Evolutionary conservation across 2,797 vertebrate genomes (phyloP).

Genomic region (Pipistrellus pygmaeus): DNA sequence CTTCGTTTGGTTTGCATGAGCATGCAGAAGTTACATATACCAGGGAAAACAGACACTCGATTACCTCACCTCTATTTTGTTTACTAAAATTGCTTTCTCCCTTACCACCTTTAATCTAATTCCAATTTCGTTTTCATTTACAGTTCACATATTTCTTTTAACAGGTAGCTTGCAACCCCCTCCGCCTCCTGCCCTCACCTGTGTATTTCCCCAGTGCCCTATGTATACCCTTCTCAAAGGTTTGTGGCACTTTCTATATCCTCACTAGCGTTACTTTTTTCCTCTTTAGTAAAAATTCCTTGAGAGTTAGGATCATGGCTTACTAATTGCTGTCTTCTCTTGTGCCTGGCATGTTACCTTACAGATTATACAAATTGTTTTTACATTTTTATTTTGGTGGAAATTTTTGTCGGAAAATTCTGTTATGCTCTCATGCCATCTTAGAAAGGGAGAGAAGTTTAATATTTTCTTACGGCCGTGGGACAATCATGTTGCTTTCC

Average conservation of each 20-base stretch:
- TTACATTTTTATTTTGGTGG: background rate
- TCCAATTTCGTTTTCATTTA: background rate
- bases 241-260: background rate
- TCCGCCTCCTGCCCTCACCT: background rate
- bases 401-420: background rate
- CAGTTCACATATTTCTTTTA: background rate
- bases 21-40: background rate
- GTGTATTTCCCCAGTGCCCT: background rate
- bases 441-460: background rate
- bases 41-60: background rate
- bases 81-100: constrained; percentile 8
- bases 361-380: background rate
- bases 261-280: background rate
- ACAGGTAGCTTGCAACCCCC: background rate
- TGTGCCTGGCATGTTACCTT: background rate
- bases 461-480: background rate
- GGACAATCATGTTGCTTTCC: background rate
- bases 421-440: background rate
- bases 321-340: background rate
- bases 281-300: background rate
- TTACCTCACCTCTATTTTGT: background rate
- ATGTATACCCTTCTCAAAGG: background rate
- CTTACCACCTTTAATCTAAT: constrained; percentile 18
- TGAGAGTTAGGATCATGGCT: background rate
- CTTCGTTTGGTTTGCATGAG: background rate